Evolutionary conservation across 2,797 vertebrate genomes (phyloP).

Genomic region (Mycteria americana): DNA sequence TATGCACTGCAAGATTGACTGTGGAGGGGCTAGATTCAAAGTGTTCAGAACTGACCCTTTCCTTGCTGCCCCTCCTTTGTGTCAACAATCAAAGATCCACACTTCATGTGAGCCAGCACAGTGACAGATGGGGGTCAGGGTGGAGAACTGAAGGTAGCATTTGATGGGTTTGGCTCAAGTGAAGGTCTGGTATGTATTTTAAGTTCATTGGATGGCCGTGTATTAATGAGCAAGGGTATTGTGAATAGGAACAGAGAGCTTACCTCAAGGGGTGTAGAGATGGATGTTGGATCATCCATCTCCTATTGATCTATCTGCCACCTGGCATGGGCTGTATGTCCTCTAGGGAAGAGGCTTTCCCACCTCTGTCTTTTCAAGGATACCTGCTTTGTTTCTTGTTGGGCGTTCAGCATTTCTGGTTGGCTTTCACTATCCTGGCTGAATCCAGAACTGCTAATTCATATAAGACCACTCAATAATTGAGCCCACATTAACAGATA

Average conservation of each 20-base stretch:
- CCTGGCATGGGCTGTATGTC: background rate
- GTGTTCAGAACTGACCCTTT: background rate
- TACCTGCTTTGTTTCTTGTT: background rate
- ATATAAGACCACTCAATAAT: rapidly evolving
- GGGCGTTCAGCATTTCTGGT: background rate
- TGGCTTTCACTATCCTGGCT: background rate
- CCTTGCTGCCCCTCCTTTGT: background rate
- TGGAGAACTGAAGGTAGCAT: background rate
- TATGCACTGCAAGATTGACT: background rate
- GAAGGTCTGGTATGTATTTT: background rate
- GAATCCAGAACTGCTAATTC: background rate
- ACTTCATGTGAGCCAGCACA: background rate
- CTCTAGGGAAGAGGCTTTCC: background rate
- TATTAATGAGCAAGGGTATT: background rate
- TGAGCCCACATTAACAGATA: background rate
- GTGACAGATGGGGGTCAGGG: background rate
- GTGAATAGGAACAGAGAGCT: background rate
- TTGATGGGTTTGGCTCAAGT: background rate
- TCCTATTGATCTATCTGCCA: background rate
- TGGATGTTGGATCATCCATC: background rate
- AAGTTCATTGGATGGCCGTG: background rate
- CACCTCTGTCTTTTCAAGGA: background rate
- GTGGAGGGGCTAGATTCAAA: slow-evolving; percentile 6
- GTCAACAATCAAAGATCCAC: background rate
- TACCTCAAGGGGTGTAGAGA: background rate